phyloP scores from a whole-genome alignment of 2,797 vertebrate genomes.

The Babyrousa celebensis region DNA sequence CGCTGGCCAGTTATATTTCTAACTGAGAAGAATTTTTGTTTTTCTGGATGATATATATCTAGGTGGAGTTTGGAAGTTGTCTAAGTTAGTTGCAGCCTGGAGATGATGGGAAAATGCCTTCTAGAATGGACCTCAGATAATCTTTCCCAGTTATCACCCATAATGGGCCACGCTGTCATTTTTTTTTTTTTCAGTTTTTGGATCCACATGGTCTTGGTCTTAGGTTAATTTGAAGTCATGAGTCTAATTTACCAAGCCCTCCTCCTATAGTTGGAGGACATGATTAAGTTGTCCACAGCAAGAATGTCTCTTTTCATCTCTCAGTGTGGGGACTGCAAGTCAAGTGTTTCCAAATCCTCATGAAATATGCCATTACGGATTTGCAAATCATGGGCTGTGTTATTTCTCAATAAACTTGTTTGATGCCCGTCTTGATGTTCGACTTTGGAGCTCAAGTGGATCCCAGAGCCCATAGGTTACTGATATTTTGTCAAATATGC shows the following conservation, averaged over 20 bases:
- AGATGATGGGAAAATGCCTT: not conserved
- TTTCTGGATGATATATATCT: not conserved
- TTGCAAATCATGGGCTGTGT: not conserved
- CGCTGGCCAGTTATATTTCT: not conserved
- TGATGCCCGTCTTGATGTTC: not conserved
- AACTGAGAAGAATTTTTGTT: not conserved
- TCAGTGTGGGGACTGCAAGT: not conserved
- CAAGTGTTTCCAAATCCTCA: slow-evolving; percentile 1
- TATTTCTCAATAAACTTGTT: slow-evolving; percentile 18
- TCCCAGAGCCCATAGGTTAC: not conserved
- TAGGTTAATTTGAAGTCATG: not conserved
- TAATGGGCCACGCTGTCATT: not conserved
- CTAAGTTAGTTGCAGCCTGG: not conserved
- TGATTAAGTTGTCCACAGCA: not conserved
- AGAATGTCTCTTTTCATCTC: not conserved
- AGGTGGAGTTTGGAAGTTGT: not conserved
- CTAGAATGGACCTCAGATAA: not conserved
- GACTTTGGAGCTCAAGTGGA: not conserved
- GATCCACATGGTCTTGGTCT: not conserved
- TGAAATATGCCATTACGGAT: not conserved
- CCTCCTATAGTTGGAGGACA: not conserved
- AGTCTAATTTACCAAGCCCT: not conserved
- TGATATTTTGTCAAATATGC: not conserved
- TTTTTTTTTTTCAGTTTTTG: not conserved
- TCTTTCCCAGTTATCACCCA: not conserved